A percentile compares a stretch with the other conserved stretches of the same genome.
Conservation (phyloP, 2,888 invertebrate genomes). For the Unio pictorum region DNA sequence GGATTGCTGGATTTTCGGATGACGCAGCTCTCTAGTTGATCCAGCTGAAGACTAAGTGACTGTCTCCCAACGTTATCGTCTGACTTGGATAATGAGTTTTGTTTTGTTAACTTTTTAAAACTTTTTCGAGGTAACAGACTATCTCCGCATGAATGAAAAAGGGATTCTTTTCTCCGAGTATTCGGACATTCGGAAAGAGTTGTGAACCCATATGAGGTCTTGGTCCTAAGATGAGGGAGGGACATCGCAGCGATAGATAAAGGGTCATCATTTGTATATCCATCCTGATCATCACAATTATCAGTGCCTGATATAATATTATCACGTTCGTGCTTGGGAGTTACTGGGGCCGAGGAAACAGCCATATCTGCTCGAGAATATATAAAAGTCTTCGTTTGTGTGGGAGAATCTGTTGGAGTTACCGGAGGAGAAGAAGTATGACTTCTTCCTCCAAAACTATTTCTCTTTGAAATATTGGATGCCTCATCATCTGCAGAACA, state of each 20-base stretch:
- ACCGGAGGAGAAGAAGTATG: too few relatives aligned
- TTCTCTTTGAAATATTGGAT: too few relatives aligned
- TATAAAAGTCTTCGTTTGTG: too few relatives aligned
- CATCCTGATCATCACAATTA: conserved; percentile 18
- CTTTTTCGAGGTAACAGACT: conserved; percentile 17
- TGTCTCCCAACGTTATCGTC: conserved; percentile 9
- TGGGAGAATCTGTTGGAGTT: too few relatives aligned
- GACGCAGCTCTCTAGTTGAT: conserved; percentile 7
- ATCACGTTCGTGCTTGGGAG: conserved; percentile 51
- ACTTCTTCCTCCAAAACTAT: too few relatives aligned
- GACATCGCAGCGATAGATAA: conserved; percentile 55
- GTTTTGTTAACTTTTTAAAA: conserved; percentile 9
- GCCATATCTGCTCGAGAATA: too few relatives aligned
- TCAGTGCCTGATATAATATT: conserved; percentile 15
- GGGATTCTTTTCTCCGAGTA: conserved; percentile 57
- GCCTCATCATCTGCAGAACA: conserved; percentile 32
- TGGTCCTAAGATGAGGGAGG: conserved; percentile 52
- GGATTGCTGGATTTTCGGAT: conserved; percentile 26
- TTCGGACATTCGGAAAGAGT: conserved; percentile 58
- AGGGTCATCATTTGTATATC: conserved; percentile 54
- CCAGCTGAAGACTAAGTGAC: too few relatives aligned
- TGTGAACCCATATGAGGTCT: conserved; percentile 56
- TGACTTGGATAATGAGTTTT: conserved; percentile 17
- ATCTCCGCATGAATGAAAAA: conserved; percentile 46
- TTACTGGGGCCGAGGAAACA: conserved; percentile 49